Base-by-base conservation (phyloP, 2,888 invertebrate genomes). In the Pogonocherus hispidulus region DNA sequence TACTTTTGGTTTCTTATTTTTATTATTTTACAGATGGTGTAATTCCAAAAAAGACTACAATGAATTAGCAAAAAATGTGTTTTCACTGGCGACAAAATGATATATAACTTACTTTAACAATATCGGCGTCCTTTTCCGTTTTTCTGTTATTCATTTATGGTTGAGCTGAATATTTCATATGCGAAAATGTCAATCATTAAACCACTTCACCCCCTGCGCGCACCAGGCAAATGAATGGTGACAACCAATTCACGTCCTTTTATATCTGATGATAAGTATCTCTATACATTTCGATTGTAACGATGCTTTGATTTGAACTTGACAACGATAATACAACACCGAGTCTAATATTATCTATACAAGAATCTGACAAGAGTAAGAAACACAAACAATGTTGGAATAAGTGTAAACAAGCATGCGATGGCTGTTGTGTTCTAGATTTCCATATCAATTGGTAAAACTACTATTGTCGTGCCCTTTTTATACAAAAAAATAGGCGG, bases 141-240 rank as follows among this genome's bases (percentile, higher is more conserved):
- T 5, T 41, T 41, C 14, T 41, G 41, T 41, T 41, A 41, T n/a
- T n/a, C 41, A 41, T 41, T 41, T 41, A 41, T 41, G 41, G n/a
- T 41, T 41, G 41, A 41, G n/a, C 16, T n/a, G 41, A 16, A 16
- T 41, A 14, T 11, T 32, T 32, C 41, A 41, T 41, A 41, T n/a
- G 14, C n/a, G 41, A 41, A 41, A 41, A 41, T 4, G 11, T 41
- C 41, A 41, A 2, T n/a, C n/a, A 14, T 14, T 41, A 16, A 41
- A 41, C 14, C 2, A 16, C 41, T 41, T 16, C 41, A 41, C 41
- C 41, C 41, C 41, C 41, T 41, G n/a, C 14, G 41, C 41, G 11
- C 41, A n/a, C 41, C 0, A n/a, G n/a, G 14, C 41, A 41, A 41
- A 41, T 41, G 41, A 41, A n/a, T 14, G 2, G 41, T 41, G 41